phyloP scores from a whole-genome alignment of 2,797 vertebrate genomes.

The Schizopygopsis pylzovi region DNA sequence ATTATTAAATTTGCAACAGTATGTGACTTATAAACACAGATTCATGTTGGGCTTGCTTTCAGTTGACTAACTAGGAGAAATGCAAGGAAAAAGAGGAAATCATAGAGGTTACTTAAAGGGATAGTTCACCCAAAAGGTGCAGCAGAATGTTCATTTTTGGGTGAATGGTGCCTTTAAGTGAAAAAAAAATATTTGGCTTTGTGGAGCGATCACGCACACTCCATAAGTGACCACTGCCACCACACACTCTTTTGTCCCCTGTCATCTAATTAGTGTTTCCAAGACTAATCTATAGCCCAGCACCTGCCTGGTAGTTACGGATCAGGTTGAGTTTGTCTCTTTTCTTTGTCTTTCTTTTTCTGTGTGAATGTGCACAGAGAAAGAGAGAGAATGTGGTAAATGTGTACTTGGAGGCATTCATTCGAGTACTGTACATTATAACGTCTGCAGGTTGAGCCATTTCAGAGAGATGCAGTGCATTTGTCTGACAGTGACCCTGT shows the following conservation, averaged over 20 bases:
- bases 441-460: not conserved
- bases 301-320: conserved; percentile 37
- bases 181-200: not conserved
- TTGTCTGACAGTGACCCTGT: not conserved
- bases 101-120: not conserved
- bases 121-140: not conserved
- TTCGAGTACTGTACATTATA: conserved; percentile 10
- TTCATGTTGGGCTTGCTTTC: not conserved
- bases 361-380: not conserved
- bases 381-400: not conserved
- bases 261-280: conserved; percentile 47
- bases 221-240: not conserved
- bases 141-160: not conserved
- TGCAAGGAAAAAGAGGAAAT: not conserved
- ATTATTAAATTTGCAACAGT: not conserved
- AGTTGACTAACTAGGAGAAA: conserved; percentile 24
- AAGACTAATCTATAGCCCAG: conserved; percentile 33
- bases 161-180: not conserved
- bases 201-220: not conserved
- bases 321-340: conserved; percentile 36
- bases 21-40: not conserved
- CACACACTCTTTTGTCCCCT: conserved; percentile 12
- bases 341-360: conserved; percentile 19
- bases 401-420: conserved; percentile 7
- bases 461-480: not conserved